Evolutionary conservation across 2,113 vertebrate species (phyloP), one percentile per base, ranked within the genome.

Genomic region (Procapra przewalskii): DNA sequence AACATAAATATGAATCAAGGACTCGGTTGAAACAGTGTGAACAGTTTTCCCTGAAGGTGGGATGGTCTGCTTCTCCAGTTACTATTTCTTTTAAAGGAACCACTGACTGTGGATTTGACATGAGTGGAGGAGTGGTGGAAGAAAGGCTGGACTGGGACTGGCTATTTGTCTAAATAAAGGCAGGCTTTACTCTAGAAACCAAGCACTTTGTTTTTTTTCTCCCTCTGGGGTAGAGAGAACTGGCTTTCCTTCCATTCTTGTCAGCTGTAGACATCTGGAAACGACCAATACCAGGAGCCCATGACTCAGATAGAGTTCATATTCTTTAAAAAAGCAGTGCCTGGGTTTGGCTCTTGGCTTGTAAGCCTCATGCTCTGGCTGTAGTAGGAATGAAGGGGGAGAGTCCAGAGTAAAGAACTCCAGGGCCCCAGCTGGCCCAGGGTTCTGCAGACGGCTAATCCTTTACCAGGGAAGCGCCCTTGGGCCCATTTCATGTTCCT

Each of bases 231-330:
- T 88, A 91, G 21, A 83, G 29, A 71, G 6, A 77, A 12, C 23
- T 90, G 59, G 40, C 57, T 45, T 88, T 83, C 40, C 27, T 80
- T 80, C 54, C 14, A 27, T 77, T 9, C 85, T 75, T 5, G 8
- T 59, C 77, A 71, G 5, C 21, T 27, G n/a, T 1, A 67, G 67
- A 83, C 16, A 33, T 50, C 80, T 62, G 55, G n/a, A 60, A 91
- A 60, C 31, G 6, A 57, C 10, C 45, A 29, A 52, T 48, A 62
- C 15, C 11, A 57, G 59, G 11, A 93, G 12, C 14, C 59, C 5
- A 1, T 1, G 11, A 31, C 23, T 80, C 50, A 82, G 0, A 0
- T 6, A 80, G 0, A 43, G 79, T 36, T 82, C 75, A 45, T 85
- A 54, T 59, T 80, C 62, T 27, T 90, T 75, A 57, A 81, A 82